A percentile compares a stretch with the other conserved stretches of the same genome.
Conservation (phyloP, 1,140 invertebrate genomes). For the Tetragnatha versicolor region DNA sequence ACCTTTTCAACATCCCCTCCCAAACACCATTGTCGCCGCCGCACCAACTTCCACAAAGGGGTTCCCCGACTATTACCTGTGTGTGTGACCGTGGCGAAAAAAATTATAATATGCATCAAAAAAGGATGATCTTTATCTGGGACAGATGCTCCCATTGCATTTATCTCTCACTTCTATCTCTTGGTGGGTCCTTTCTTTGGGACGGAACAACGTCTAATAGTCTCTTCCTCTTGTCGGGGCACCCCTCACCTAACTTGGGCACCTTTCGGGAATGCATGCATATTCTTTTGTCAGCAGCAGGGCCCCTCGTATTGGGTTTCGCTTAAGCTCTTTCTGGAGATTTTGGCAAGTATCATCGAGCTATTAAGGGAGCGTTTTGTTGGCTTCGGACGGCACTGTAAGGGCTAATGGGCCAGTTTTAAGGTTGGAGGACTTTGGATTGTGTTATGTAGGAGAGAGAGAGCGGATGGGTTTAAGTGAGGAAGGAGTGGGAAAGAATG, state of each 20-base stretch:
- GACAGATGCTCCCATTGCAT: constrained; percentile 36
- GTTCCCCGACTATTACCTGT: not conserved
- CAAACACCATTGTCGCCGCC: constrained; percentile 5
- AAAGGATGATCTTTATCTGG: constrained; percentile 29
- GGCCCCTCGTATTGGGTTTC: not conserved
- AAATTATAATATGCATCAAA: not conserved
- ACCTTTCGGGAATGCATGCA: too few relatives aligned
- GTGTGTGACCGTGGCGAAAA: not conserved
- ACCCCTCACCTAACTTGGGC: too few relatives aligned
- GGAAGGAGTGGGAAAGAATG: too few relatives aligned
- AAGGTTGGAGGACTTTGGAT: too few relatives aligned
- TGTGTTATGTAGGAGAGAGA: too few relatives aligned
- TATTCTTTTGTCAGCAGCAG: not conserved
- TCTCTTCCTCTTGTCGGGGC: constrained; percentile 9
- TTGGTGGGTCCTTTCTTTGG: not conserved
- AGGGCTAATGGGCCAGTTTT: too few relatives aligned
- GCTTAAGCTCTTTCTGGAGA: too few relatives aligned
- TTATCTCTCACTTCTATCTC: constrained; percentile 49
- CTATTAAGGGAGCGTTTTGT: too few relatives aligned
- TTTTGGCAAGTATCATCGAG: too few relatives aligned
- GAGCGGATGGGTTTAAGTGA: too few relatives aligned
- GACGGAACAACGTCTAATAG: not conserved
- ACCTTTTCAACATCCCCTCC: constrained; percentile 12
- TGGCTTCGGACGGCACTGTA: too few relatives aligned
- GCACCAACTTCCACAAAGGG: constrained; percentile 27